Evolutionary conservation across 2,888 invertebrate species (phyloP).

Genomic region (Patella caerulea): DNA sequence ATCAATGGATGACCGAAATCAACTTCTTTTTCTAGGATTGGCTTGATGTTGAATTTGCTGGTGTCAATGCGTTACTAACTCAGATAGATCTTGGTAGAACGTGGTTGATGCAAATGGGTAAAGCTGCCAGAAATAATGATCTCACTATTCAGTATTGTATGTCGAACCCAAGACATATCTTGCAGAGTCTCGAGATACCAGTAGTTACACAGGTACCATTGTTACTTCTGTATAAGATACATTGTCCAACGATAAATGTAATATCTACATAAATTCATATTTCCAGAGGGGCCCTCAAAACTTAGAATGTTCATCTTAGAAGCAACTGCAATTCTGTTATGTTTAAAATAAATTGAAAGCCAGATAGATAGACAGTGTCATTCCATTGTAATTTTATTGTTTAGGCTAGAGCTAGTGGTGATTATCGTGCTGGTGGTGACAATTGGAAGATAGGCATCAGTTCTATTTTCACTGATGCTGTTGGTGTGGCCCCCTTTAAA

Average conservation of each 20-base stretch:
- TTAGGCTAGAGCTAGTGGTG: conserved; percentile 49
- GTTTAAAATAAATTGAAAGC: no score
- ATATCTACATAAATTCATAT: background rate
- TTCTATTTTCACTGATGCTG: conserved; percentile 45
- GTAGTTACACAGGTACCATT: conserved; percentile 55
- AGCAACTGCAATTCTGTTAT: no score
- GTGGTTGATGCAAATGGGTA: conserved; percentile 63
- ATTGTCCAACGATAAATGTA: background rate
- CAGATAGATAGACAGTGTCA: no score
- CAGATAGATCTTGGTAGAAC: conserved; percentile 48
- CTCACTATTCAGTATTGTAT: conserved; percentile 65
- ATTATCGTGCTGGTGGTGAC: conserved; percentile 45
- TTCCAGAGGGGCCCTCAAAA: background rate
- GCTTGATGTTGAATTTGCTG: conserved; percentile 56
- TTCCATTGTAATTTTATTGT: no score
- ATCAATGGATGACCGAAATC: no score
- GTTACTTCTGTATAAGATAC: background rate
- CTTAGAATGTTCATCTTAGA: no score
- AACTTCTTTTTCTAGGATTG: conserved; percentile 52
- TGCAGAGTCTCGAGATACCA: conserved; percentile 54
- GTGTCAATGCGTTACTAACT: conserved; percentile 43
- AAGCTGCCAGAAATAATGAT: conserved; percentile 48
- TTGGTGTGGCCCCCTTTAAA: conserved; percentile 53
- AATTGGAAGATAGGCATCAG: conserved; percentile 50
- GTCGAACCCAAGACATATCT: conserved; percentile 52